A percentile compares a stretch with the other conserved stretches of the same genome.
These are phyloP conservation scores for Protonemura montana DNA, from an alignment of 2,888 invertebrate genomes.

Conservation along the genomic window DNA sequence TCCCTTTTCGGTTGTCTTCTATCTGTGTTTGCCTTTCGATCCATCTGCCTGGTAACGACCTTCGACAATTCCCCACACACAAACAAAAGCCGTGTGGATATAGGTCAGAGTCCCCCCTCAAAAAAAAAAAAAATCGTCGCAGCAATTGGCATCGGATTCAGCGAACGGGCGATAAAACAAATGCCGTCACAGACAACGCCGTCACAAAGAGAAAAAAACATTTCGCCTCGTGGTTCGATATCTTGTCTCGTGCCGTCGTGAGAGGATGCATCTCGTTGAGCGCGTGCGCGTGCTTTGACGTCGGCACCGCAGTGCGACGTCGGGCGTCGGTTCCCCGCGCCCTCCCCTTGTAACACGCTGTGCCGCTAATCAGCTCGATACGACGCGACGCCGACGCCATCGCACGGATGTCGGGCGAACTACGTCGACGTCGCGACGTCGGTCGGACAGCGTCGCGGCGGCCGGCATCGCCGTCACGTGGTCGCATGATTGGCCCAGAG, in stretches of 20 bases:
- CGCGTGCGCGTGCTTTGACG: background rate
- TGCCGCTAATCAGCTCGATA: conserved; percentile 7
- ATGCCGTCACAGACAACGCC: background rate
- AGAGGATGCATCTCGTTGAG: background rate
- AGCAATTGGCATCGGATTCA: background rate
- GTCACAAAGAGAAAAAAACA: background rate
- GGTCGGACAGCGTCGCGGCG: background rate
- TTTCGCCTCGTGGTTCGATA: background rate
- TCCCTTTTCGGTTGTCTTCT: too few relatives aligned
- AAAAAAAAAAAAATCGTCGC: background rate
- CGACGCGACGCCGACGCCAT: background rate
- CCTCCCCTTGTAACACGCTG: background rate
- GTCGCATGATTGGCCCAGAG: too few relatives aligned
- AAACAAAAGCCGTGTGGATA: background rate
- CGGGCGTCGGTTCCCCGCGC: background rate
- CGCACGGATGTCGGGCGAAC: background rate
- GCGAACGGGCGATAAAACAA: background rate
- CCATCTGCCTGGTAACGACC: background rate
- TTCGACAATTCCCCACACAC: background rate
- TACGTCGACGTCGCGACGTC: background rate
- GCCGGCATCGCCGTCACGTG: background rate
- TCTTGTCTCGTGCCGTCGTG: background rate
- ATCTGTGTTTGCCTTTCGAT: background rate
- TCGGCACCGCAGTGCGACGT: background rate
- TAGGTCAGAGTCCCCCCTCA: background rate